Base-by-base conservation (phyloP, 2,113 vertebrate genomes). In the Barbus barbus region DNA sequence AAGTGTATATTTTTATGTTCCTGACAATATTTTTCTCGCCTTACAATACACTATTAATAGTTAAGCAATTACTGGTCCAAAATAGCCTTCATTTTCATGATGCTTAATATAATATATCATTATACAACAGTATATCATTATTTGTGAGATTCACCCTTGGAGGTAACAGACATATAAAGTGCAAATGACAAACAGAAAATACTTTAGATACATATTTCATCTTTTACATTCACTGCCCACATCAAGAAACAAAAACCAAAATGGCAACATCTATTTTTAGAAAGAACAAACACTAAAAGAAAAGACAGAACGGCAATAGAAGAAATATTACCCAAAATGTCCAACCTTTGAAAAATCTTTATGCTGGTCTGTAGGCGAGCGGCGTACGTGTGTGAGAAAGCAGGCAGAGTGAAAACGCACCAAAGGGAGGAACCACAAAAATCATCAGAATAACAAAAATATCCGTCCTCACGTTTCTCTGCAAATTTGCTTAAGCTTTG, bases 361-460 rank as follows among this genome's bases (percentile, higher is more conserved):
- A 20, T 22, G 78, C 41, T 78, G 76, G 77, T 80, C 22, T 65
- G 58, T 69, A 65, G 26, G 58, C 12, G 24, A 82, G 48, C 79
- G 65, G 46, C 31, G 4, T 20, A 65, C n/a, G 38, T 51, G 33
- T 36, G 8, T 36, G 75, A 84, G 58, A 85, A 73, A 63, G 65
- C 83, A 85, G 77, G 79, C 67, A 48, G 41, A 61, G 53, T 36
- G 28, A 81, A 72, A 82, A 85, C 73, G 60, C 84, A 81, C 24
- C 48, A 44, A 60, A 63, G 31, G 60, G 28, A 84, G 78, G 83
- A 86, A 86, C 75, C 78, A 87, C 86, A 48, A 74, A 74, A 48
- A 87, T 41, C 78, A 84, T 84, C 73, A 84, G 78, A 82, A 87
- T 84, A 87, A 87, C 78, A 84, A 87, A 87, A 87, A 87, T 87